A percentile compares a stretch with the other conserved stretches of the same genome.
These are phyloP conservation scores for Ispidina lecontei DNA, from an alignment of 2,797 vertebrate genomes.

Conservation along the genomic window DNA sequence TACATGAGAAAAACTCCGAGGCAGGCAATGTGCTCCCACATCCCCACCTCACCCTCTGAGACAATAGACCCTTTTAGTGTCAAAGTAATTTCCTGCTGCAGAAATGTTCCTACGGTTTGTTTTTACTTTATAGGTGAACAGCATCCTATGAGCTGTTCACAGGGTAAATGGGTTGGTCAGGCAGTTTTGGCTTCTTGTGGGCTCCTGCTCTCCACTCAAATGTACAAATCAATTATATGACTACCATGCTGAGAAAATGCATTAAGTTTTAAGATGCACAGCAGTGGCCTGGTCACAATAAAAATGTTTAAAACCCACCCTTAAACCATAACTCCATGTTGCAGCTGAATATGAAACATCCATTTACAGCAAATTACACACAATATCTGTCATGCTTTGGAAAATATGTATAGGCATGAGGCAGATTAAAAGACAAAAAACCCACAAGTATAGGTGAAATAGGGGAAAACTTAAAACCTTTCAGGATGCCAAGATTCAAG, in stretches of 20 bases:
- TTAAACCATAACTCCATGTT: not conserved
- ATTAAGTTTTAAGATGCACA: conserved; percentile 7
- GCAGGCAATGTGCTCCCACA: not conserved
- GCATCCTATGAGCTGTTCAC: not conserved
- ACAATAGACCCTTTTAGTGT: conserved; percentile 4
- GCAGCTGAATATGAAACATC: conserved; percentile 3
- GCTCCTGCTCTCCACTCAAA: not conserved
- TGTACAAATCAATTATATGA: not conserved
- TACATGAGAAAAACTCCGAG: not conserved
- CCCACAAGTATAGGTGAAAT: not conserved
- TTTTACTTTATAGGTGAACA: conserved; percentile 12
- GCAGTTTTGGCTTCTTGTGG: not conserved
- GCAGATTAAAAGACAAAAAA: not conserved
- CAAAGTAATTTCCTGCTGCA: conserved; percentile 32
- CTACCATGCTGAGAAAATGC: conserved; percentile 34
- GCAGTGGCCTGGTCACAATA: not conserved
- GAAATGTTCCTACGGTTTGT: conserved; percentile 4
- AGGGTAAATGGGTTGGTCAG: not conserved
- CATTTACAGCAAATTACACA: not conserved
- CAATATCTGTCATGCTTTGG: not conserved
- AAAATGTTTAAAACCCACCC: conserved; percentile 10
- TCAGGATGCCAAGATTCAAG: not conserved
- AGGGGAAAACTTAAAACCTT: not conserved
- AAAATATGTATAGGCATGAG: not conserved
- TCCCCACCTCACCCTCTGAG: not conserved